Conservation (phyloP, 1,140 invertebrate genomes). For the Panulirus ornatus region DNA sequence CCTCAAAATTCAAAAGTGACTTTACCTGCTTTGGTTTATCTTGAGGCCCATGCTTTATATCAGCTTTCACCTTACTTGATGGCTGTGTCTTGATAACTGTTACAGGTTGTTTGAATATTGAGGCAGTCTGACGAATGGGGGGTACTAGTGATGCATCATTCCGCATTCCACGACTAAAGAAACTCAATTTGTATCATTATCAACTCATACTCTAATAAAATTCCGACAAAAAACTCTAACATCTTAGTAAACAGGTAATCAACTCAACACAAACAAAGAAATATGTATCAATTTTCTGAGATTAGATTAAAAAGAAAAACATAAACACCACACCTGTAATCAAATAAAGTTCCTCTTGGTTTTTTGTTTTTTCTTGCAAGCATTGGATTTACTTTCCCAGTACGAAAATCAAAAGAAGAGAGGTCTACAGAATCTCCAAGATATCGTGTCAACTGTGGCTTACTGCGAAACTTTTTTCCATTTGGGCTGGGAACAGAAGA, state of each 20-base stretch:
- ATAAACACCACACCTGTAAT: slow-evolving; percentile 81
- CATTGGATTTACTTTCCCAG: slow-evolving; percentile 86
- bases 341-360: slow-evolving; percentile 82
- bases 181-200: too few relatives aligned
- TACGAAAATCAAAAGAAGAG: slow-evolving; percentile 89
- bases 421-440: slow-evolving; percentile 89
- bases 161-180: slow-evolving; percentile 87
- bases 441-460: slow-evolving; percentile 87
- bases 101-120: slow-evolving; percentile 99
- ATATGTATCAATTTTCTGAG: too few relatives aligned
- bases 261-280: too few relatives aligned
- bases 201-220: too few relatives aligned
- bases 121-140: slow-evolving; percentile 97
- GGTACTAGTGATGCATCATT: slow-evolving; percentile 94
- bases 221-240: too few relatives aligned
- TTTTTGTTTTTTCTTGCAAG: slow-evolving; percentile 83
- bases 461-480: slow-evolving; percentile 89
- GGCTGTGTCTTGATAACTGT: slow-evolving; percentile 93
- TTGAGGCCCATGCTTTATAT: slow-evolving; percentile 91
- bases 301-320: too few relatives aligned
- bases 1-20: too few relatives aligned
- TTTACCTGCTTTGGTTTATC: slow-evolving; percentile 95
- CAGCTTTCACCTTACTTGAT: slow-evolving; percentile 91
- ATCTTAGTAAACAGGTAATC: too few relatives aligned
- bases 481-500: slow-evolving; percentile 82